Evolutionary conservation across 1,140 invertebrate species (phyloP).

Genomic region (Diabrotica virgifera): DNA sequence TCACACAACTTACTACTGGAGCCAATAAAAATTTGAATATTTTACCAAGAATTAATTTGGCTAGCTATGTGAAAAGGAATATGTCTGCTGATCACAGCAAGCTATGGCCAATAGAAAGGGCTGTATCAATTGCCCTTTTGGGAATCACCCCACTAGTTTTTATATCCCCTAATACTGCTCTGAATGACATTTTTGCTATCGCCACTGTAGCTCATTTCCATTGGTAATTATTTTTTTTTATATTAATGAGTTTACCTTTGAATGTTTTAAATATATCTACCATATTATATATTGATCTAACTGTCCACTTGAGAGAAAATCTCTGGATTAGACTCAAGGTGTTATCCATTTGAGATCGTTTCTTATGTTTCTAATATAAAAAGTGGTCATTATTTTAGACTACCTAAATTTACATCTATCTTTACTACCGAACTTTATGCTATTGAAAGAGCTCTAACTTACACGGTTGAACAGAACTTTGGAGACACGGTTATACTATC

Average conservation of each 20-base stretch:
- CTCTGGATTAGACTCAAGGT: no score
- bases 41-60: no score
- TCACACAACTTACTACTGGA: background rate
- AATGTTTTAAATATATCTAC: constrained; percentile 5
- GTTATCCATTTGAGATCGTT: no score
- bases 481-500: no score
- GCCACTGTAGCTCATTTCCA: constrained; percentile 68
- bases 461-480: no score
- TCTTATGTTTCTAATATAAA: no score
- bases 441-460: no score
- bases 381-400: no score
- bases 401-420: no score
- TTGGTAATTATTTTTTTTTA: constrained; percentile 57
- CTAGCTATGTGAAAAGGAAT: constrained; percentile 15
- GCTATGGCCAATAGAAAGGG: constrained; percentile 66
- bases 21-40: background rate
- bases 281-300: background rate
- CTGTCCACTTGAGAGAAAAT: no score
- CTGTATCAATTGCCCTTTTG: constrained; percentile 58
- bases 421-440: no score
- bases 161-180: constrained; percentile 55
- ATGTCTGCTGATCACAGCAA: constrained; percentile 42
- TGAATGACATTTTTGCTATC: constrained; percentile 64
- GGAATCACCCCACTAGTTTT: constrained; percentile 64
- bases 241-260: background rate